These are phyloP conservation scores for Fratercula arctica DNA, from an alignment of 2,797 vertebrate species.

Conservation along the genomic window DNA sequence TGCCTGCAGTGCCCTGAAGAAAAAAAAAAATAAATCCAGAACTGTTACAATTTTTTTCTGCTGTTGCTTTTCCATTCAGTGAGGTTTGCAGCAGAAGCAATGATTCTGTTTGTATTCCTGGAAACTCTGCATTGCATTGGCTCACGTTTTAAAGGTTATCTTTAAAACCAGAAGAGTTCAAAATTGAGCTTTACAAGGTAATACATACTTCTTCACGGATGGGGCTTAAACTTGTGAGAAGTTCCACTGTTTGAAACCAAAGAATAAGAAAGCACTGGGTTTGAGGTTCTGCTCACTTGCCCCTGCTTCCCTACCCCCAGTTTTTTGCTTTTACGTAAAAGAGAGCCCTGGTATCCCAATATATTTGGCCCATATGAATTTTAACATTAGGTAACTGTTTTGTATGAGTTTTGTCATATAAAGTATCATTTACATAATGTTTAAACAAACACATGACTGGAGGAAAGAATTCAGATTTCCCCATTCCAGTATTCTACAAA, in stretches of 20 bases:
- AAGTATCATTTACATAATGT: not conserved
- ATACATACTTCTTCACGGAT: not conserved
- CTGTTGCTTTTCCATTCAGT: not conserved
- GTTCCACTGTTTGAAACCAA: not conserved
- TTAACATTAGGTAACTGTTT: not conserved
- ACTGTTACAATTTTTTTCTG: not conserved
- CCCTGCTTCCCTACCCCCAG: not conserved
- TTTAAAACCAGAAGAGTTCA: not conserved
- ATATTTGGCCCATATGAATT: not conserved
- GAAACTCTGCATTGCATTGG: not conserved
- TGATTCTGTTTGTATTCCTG: not conserved
- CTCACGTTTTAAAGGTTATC: slow-evolving; percentile 20
- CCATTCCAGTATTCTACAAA: not conserved
- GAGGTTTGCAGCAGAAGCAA: not conserved
- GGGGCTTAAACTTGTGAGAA: not conserved
- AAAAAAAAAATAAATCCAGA: not conserved
- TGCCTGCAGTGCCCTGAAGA: not conserved
- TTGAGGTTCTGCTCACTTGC: not conserved
- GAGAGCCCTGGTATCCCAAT: not conserved
- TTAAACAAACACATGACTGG: not conserved
- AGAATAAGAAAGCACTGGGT: not conserved
- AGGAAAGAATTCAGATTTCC: not conserved
- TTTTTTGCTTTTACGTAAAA: not conserved
- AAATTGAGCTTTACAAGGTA: not conserved
- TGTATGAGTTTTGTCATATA: not conserved